These are phyloP conservation scores for Microhierax caerulescens DNA, from an alignment of 2,797 vertebrate genomes.

Conservation along the genomic window DNA sequence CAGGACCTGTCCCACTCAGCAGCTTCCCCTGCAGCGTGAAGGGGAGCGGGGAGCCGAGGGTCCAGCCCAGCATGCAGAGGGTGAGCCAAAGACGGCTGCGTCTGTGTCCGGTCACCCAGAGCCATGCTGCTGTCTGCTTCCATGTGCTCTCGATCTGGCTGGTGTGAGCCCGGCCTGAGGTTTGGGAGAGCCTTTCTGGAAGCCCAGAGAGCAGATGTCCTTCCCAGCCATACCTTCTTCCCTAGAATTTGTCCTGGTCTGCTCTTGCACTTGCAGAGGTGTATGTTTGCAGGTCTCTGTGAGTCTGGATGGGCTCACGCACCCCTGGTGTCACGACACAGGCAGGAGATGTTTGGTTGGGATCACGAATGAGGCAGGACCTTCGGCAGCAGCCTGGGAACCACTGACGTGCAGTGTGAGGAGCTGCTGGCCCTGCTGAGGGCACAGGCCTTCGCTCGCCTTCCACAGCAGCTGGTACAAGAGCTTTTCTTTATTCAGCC, in stretches of 20 bases:
- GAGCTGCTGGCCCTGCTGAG: neutral
- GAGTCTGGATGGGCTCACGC: accelerated
- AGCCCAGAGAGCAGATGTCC: neutral
- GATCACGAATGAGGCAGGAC: neutral
- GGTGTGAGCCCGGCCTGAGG: neutral
- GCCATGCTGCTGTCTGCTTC: neutral
- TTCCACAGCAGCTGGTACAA: neutral
- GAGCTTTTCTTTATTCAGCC: neutral
- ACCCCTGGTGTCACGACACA: accelerated
- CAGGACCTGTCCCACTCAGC: neutral
- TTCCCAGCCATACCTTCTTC: neutral
- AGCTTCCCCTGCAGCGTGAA: neutral
- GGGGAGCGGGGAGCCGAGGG: neutral
- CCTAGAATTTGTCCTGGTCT: neutral
- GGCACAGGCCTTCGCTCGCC: neutral
- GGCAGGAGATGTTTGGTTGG: neutral
- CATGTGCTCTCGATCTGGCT: neutral
- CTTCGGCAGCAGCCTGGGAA: neutral
- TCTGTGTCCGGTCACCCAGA: neutral
- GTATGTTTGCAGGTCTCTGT: neutral
- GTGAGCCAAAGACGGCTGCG: neutral
- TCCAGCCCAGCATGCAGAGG: neutral
- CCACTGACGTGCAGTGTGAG: neutral
- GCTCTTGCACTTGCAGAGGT: neutral
- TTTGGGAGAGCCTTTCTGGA: neutral